Conservation (phyloP, 1,140 invertebrate genomes). For the Centruroides sculpturatus region DNA sequence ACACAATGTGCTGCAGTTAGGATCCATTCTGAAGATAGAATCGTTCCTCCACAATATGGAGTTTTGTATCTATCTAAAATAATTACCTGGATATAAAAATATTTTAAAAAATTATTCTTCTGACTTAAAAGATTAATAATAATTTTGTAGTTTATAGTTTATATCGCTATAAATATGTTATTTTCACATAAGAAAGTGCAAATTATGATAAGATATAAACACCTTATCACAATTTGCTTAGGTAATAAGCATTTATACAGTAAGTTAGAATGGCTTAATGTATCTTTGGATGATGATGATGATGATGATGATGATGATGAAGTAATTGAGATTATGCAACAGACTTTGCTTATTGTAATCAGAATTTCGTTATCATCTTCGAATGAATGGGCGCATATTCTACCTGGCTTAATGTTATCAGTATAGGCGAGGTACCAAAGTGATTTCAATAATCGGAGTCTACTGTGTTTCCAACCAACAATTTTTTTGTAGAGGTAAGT, state of each 20-base stretch:
- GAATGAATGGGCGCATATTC: not conserved
- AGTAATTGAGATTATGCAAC: not conserved
- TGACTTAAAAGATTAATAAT: too few relatives aligned
- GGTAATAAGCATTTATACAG: not conserved
- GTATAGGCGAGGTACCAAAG: too few relatives aligned
- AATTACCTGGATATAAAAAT: not conserved
- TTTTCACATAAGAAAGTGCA: too few relatives aligned
- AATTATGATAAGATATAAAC: too few relatives aligned
- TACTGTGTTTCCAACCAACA: too few relatives aligned
- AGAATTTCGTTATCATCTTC: not conserved
- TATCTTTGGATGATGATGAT: not conserved
- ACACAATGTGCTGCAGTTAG: constrained; percentile 80
- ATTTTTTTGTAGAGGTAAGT: too few relatives aligned
- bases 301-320: not conserved
- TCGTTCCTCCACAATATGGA: constrained; percentile 75
- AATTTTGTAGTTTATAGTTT: too few relatives aligned
- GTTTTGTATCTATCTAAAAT: constrained; percentile 57
- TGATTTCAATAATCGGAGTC: too few relatives aligned
- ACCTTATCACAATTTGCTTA: too few relatives aligned
- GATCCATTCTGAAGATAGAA: constrained; percentile 72
- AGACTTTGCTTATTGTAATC: too few relatives aligned
- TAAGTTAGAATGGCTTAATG: not conserved
- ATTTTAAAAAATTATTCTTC: not conserved
- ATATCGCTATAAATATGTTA: too few relatives aligned
- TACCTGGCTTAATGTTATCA: too few relatives aligned